Conservation (phyloP, 2,113 vertebrate genomes). For the Indri indri region DNA sequence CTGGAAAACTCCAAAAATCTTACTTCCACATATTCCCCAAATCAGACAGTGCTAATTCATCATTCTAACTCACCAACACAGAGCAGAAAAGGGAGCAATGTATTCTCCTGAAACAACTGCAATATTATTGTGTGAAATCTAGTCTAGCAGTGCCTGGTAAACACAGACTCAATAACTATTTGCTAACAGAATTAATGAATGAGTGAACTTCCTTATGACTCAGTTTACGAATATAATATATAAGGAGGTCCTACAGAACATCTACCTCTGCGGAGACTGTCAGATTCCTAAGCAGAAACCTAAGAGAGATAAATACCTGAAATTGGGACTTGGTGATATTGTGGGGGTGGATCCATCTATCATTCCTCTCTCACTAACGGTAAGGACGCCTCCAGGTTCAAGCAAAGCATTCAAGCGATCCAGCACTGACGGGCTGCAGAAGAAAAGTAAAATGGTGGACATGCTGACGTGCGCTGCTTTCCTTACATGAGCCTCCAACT, state of each 20-base stretch:
- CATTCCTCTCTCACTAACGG: slow-evolving; percentile 95
- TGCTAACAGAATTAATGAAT: slow-evolving; percentile 1
- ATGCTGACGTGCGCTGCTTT: neutral
- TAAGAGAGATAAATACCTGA: slow-evolving; percentile 88
- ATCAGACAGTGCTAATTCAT: neutral
- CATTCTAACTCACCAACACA: neutral
- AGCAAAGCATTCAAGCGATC: slow-evolving; percentile 97
- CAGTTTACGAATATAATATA: neutral
- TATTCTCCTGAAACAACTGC: neutral
- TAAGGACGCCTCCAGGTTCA: slow-evolving; percentile 95
- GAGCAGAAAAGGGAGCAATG: neutral
- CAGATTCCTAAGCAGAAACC: neutral
- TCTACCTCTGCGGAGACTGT: neutral
- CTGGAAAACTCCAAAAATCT: neutral
- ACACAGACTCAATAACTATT: neutral
- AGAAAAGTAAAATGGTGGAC: slow-evolving; percentile 44
- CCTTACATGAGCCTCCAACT: neutral
- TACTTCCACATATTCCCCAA: neutral
- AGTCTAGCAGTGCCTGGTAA: neutral
- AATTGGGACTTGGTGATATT: slow-evolving; percentile 93
- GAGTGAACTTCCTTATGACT: neutral
- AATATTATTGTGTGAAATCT: no score
- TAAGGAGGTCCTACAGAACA: neutral
- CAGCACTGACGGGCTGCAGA: slow-evolving; percentile 93
- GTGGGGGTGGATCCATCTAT: slow-evolving; percentile 92